These are phyloP conservation scores for Tiliacea citrago DNA, from an alignment of 2,888 invertebrate genomes.

Conservation along the genomic window DNA sequence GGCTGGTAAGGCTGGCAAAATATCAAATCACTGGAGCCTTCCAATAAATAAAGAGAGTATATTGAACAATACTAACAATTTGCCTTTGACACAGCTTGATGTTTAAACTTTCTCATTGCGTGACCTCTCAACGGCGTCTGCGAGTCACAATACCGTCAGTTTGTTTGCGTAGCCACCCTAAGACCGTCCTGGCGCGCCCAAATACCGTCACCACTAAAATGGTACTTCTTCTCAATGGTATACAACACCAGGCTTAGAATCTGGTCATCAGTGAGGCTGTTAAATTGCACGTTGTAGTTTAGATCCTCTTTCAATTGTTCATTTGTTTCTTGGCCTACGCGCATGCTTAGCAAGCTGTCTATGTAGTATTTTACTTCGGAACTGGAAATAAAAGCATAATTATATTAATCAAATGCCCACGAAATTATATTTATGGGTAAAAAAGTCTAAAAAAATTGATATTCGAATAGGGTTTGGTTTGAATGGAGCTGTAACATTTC, in stretches of 20 bases:
- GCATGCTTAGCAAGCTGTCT: slow-evolving; percentile 70
- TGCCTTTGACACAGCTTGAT: background rate
- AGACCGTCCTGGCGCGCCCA: slow-evolving; percentile 87
- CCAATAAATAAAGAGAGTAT: background rate
- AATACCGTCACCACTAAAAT: slow-evolving; percentile 94
- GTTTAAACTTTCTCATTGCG: background rate
- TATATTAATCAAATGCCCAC: background rate
- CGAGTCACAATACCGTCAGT: slow-evolving; percentile 19
- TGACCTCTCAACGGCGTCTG: background rate
- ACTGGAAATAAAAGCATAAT: slow-evolving; percentile 69
- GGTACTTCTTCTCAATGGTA: slow-evolving; percentile 93
- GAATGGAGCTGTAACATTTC: no score
- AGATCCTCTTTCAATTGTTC: slow-evolving; percentile 66
- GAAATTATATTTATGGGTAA: background rate
- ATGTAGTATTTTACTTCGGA: slow-evolving; percentile 78
- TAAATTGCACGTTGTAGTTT: slow-evolving; percentile 72
- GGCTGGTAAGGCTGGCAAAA: no score
- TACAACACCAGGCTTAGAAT: slow-evolving; percentile 93
- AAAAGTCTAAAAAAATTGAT: background rate
- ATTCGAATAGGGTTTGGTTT: no score
- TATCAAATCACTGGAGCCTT: background rate
- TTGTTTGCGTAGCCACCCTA: slow-evolving; percentile 66
- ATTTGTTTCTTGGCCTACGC: slow-evolving; percentile 36
- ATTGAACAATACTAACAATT: slow-evolving; percentile 7
- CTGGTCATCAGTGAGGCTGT: slow-evolving; percentile 85